Conservation (phyloP, 2,888 invertebrate genomes). For the Tenthredo amoena region DNA sequence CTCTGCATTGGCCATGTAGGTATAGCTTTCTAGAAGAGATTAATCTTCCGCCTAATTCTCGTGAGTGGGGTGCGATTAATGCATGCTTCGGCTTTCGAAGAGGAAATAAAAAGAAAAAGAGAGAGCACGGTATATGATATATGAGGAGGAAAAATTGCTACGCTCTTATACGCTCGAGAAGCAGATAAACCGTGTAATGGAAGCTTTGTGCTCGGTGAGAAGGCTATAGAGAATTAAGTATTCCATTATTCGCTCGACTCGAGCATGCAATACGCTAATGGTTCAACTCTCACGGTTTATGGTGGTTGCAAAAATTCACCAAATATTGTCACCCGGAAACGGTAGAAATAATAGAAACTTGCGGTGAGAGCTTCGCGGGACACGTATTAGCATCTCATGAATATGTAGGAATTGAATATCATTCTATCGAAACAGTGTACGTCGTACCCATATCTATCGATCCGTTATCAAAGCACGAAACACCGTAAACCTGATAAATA, state of each 20-base stretch:
- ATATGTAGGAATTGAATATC: background rate
- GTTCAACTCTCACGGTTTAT: conserved; percentile 6
- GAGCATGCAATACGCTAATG: conserved; percentile 23
- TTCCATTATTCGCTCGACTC: conserved; percentile 45
- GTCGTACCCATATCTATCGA: background rate
- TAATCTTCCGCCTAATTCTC: background rate
- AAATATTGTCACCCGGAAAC: background rate
- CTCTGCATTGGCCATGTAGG: background rate
- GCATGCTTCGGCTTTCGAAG: conserved; percentile 3
- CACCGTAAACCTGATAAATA: background rate
- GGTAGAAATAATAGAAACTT: background rate
- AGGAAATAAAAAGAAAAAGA: background rate
- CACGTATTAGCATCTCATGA: background rate
- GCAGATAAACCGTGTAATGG: conserved; percentile 51
- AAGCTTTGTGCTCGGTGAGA: conserved; percentile 45
- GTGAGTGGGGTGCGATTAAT: background rate
- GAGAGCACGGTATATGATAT: background rate
- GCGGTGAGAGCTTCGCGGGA: background rate
- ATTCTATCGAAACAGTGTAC: background rate
- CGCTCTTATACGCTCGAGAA: conserved; percentile 17
- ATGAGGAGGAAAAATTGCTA: conserved; percentile 37
- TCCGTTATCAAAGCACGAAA: background rate
- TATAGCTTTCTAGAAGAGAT: background rate
- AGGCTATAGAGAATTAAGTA: conserved; percentile 47
- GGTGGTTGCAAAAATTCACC: background rate